These are phyloP conservation scores for Lypha dubia DNA, from an alignment of 2,888 invertebrate species.

Conservation along the genomic window DNA sequence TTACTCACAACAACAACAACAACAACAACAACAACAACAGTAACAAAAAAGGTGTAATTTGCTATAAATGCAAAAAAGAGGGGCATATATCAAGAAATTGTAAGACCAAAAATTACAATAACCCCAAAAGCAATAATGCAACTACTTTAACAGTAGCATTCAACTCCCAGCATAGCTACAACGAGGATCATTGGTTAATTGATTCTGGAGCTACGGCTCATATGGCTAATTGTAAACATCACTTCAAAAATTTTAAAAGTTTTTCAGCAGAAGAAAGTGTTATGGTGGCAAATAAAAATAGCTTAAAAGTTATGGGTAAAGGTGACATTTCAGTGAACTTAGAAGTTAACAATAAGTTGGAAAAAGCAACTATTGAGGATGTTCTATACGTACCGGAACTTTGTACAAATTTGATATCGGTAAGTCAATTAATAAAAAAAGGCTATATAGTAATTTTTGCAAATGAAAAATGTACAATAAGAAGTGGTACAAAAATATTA, in stretches of 20 bases:
- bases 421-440: slow-evolving; percentile 37
- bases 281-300: too few species aligned
- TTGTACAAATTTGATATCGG: slow-evolving; percentile 21
- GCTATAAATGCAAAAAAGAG: slow-evolving; percentile 49
- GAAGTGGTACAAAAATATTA: neutral
- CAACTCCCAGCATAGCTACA: neutral
- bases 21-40: neutral
- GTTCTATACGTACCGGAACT: slow-evolving; percentile 42
- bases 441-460: slow-evolving; percentile 11
- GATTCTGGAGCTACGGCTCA: slow-evolving; percentile 40
- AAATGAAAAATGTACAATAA: slow-evolving; percentile 23
- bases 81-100: slow-evolving; percentile 49
- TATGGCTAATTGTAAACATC: slow-evolving; percentile 34
- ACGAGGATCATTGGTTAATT: slow-evolving; percentile 21
- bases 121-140: neutral
- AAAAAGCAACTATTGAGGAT: neutral
- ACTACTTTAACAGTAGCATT: slow-evolving; percentile 34
- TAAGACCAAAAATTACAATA: neutral
- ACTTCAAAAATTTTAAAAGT: slow-evolving; percentile 13
- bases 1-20: neutral
- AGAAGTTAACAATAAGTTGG: too few species aligned
- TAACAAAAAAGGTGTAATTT: slow-evolving; percentile 2
- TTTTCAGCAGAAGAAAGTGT: neutral
- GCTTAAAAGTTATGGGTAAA: too few species aligned
- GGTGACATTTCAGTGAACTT: too few species aligned